phyloP scores from a whole-genome alignment of 2,888 invertebrate genomes.

The Homarus gammarus region DNA sequence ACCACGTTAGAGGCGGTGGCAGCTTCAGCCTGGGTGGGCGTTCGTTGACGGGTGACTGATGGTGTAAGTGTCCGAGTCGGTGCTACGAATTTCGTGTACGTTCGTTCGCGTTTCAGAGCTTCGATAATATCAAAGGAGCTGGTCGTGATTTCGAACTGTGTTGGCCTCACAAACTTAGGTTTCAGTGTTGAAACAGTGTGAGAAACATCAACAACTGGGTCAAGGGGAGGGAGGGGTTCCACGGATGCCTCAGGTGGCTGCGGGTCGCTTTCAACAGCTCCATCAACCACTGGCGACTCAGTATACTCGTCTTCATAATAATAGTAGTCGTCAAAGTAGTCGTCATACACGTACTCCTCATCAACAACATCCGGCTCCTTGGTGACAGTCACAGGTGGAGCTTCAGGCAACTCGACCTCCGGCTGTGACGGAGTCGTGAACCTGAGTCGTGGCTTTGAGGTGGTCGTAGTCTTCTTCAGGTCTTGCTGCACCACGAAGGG shows the following conservation, averaged over 20 bases:
- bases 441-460: constrained; percentile 15
- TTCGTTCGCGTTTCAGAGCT: constrained; percentile 53
- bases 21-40: neutral
- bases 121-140: constrained; percentile 63
- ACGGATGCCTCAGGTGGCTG: neutral
- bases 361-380: constrained; percentile 3
- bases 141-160: constrained; percentile 33
- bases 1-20: constrained; percentile 76
- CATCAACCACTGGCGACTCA: neutral
- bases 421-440: constrained; percentile 38
- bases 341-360: constrained; percentile 50
- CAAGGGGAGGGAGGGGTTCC: neutral
- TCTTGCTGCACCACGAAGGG: constrained; percentile 47
- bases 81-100: constrained; percentile 39
- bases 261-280: neutral
- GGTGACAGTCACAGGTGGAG: neutral
- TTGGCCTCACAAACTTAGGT: constrained; percentile 48
- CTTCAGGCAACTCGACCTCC: constrained; percentile 10
- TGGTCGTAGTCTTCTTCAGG: constrained; percentile 8
- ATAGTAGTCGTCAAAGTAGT: constrained; percentile 61
- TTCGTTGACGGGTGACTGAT: neutral
- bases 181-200: constrained; percentile 6
- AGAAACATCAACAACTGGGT: neutral
- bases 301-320: constrained; percentile 48
- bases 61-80: constrained; percentile 24